A percentile compares a stretch with the other conserved stretches of the same genome.
Conservation (phyloP, 2,888 invertebrate species). For the Drosophila villosipedis region DNA sequence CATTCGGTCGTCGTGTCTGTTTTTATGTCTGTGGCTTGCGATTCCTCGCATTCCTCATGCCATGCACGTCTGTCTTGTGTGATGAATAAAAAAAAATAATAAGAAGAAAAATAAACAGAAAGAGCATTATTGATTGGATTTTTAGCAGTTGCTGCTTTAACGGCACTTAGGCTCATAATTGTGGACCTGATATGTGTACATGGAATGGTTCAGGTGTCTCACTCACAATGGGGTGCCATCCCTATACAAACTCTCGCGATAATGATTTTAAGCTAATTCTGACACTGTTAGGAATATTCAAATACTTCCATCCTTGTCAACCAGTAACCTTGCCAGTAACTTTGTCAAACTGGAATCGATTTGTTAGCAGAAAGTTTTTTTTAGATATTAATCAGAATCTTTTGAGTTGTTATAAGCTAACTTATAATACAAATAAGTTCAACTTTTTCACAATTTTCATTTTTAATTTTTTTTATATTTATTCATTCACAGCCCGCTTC, state of each 20-base stretch:
- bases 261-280: conserved; percentile 20
- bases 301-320: not conserved
- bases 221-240: conserved; percentile 15
- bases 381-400: not conserved
- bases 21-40: conserved; percentile 22
- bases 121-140: conserved; percentile 67
- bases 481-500: too few relatives aligned
- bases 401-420: not conserved
- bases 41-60: conserved; percentile 50
- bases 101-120: conserved; percentile 27
- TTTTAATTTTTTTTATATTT: not conserved
- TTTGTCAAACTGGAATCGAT: conserved; percentile 1
- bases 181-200: conserved; percentile 42
- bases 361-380: not conserved
- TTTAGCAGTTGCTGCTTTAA: conserved; percentile 54
- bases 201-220: conserved; percentile 4
- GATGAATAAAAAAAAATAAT: conserved; percentile 28
- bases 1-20: conserved; percentile 9
- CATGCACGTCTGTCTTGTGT: conserved; percentile 47
- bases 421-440: not conserved
- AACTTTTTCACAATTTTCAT: not conserved
- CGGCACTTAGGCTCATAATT: conserved; percentile 70
- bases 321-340: not conserved
- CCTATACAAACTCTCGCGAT: conserved; percentile 5
- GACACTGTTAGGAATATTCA: not conserved